A percentile compares a stretch with the other conserved stretches of the same genome.
Conservation (phyloP, 2,888 invertebrate species). For the Acanthopleura granulata region DNA sequence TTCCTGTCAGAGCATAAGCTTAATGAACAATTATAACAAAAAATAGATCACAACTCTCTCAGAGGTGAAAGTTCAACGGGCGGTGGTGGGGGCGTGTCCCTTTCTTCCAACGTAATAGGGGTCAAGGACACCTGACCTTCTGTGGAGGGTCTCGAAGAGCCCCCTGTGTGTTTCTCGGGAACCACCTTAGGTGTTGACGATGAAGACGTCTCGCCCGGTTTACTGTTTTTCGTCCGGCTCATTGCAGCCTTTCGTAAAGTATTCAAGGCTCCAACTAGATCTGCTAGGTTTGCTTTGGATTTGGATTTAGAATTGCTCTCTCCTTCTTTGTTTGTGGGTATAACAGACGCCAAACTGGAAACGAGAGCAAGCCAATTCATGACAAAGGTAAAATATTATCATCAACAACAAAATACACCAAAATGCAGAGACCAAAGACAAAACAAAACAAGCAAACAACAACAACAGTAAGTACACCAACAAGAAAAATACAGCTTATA, state of each 20-base stretch:
- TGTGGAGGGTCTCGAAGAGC: conserved; percentile 6
- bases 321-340: neutral
- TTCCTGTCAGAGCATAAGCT: neutral
- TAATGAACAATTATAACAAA: neutral
- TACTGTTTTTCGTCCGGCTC: neutral
- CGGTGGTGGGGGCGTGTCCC: neutral
- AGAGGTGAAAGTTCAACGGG: conserved; percentile 14
- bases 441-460: no score
- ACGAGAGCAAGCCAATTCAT: conserved; percentile 1
- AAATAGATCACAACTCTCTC: neutral
- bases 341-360: conserved; percentile 22
- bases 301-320: neutral
- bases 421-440: no score
- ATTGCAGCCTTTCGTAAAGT: conserved; percentile 4
- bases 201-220: neutral
- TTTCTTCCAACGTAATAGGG: conserved; percentile 9
- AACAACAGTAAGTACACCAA: no score
- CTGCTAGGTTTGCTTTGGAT: conserved; percentile 12
- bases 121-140: conserved; percentile 15
- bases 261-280: conserved; percentile 16
- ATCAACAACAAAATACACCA: no score
- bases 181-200: neutral
- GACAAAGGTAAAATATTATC: no score
- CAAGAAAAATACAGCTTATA: no score
- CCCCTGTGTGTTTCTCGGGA: neutral